Base-by-base conservation (phyloP, 37 sponge, comb jelly and placozoan genomes). In the Aplysina aerophoba region DNA sequence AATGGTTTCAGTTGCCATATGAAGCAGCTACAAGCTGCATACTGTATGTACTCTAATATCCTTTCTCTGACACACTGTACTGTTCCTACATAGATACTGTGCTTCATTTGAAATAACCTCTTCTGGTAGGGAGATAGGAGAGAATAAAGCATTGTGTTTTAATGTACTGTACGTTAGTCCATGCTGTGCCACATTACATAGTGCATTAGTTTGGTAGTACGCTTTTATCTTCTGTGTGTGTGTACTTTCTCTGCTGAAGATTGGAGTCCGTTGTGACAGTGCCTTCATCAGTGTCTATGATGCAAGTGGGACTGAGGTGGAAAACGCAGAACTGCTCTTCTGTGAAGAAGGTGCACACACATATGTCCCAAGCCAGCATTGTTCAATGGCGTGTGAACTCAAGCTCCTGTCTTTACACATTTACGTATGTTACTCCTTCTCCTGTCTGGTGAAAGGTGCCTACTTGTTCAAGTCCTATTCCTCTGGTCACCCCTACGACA, bases 401-500 rank as follows among this genome's bases (percentile, higher is more conserved):
- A 17, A 20, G 59, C 17, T 15, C 17, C 17, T 57, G 59, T 57
- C 17, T 57, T 15, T 57, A 17, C 17, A 17, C 17, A 17, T 57
- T 15, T 57, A 17, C 17, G 59, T 57, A 67, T 27, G 13, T 36
- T 36, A n/a, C 41, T 75, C 44, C n/a, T 41, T 39, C 38, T 15
- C 78, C 53, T 38, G n/a, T n/a, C n/a, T 39, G 41, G 17, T 36
- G 20, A 35, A 71, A 93, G 93, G 93, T 84, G 84, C 62, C 12
- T 94, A 91, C 39, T 0, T 94, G 22, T 94, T 87, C 84, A 94
- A 91, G 74, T 79, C 90, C 50, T 94, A 94, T 64, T 89, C 71
- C 73, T 91, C 91, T 91, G 95, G 95, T 55, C 95, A 94, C 59
- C 95, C 95, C 31, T 94, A 91, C 50, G 92, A 94, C 69, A 94